phyloP scores from a whole-genome alignment of 2,888 invertebrate genomes.

The Eurytoma californica region DNA sequence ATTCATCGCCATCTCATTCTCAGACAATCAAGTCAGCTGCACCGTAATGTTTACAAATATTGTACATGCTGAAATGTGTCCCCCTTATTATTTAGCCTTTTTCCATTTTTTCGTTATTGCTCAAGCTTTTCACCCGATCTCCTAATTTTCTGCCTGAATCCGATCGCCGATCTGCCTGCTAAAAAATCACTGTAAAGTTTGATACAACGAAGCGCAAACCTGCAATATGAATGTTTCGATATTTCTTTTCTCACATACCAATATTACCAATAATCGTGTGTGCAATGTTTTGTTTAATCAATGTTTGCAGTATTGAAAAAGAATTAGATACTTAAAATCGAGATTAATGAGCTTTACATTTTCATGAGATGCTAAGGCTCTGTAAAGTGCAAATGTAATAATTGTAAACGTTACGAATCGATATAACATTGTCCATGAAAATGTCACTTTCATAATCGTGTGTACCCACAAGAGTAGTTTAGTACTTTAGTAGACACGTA shows the following conservation, averaged over 20 bases:
- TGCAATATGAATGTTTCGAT: too few species aligned
- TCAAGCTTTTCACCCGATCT: too few species aligned
- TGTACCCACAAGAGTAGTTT: conserved; percentile 11
- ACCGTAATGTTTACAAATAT: conserved; percentile 56
- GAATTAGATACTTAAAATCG: background rate
- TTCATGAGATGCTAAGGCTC: conserved; percentile 40
- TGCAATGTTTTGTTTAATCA: background rate
- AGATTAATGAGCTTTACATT: conserved; percentile 35
- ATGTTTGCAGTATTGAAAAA: background rate
- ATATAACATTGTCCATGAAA: conserved; percentile 45
- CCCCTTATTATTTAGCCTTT: background rate
- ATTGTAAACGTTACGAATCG: conserved; percentile 57
- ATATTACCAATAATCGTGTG: background rate
- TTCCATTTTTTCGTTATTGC: background rate
- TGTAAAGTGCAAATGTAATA: conserved; percentile 12
- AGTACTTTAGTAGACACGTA: background rate
- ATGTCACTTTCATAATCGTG: conserved; percentile 50
- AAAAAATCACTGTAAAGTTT: too few species aligned
- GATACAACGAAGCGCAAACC: too few species aligned
- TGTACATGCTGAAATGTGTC: background rate
- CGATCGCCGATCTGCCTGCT: too few species aligned
- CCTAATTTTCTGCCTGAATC: too few species aligned
- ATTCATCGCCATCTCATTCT: conserved; percentile 25
- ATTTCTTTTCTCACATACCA: too few species aligned
- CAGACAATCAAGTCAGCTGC: background rate